A percentile compares a stretch with the other conserved stretches of the same genome.
Evolutionary conservation across 1,140 invertebrate species (phyloP).

Genomic region (Hylyphantes graminicola): DNA sequence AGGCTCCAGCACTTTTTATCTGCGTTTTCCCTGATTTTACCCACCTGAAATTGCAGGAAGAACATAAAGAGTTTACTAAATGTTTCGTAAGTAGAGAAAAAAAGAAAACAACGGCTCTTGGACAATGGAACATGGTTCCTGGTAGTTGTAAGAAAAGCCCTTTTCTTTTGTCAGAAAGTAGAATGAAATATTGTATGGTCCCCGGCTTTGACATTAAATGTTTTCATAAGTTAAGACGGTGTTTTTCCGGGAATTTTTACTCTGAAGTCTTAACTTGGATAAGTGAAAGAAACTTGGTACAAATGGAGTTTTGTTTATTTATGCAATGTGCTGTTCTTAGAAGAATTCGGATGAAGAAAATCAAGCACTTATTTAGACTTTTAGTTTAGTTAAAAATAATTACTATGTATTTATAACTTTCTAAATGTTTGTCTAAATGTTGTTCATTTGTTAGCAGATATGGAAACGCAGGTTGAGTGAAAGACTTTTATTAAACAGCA

Average conservation of each 20-base stretch:
- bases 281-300: not conserved
- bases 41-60: constrained; percentile 40
- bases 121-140: constrained; percentile 43
- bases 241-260: constrained; percentile 26
- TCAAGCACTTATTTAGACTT: too few relatives aligned
- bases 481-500: too few relatives aligned
- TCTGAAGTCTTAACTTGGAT: constrained; percentile 34
- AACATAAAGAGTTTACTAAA: constrained; percentile 55
- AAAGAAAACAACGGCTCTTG: not conserved
- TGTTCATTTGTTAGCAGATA: too few relatives aligned
- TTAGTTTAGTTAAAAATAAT: too few relatives aligned
- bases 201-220: constrained; percentile 39
- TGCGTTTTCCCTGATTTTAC: constrained; percentile 15
- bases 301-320: not conserved
- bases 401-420: too few relatives aligned
- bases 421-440: too few relatives aligned
- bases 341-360: too few relatives aligned
- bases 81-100: constrained; percentile 48
- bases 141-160: constrained; percentile 29
- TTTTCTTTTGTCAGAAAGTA: constrained; percentile 23
- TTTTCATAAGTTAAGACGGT: not conserved
- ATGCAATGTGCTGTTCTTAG: too few relatives aligned
- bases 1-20: not conserved
- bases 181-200: constrained; percentile 35
- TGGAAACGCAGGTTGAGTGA: too few relatives aligned